A percentile compares a stretch with the other conserved stretches of the same genome.
Evolutionary conservation across 2,797 vertebrate genomes (phyloP).

Genomic region (Acrocephalus scirpaceus): DNA sequence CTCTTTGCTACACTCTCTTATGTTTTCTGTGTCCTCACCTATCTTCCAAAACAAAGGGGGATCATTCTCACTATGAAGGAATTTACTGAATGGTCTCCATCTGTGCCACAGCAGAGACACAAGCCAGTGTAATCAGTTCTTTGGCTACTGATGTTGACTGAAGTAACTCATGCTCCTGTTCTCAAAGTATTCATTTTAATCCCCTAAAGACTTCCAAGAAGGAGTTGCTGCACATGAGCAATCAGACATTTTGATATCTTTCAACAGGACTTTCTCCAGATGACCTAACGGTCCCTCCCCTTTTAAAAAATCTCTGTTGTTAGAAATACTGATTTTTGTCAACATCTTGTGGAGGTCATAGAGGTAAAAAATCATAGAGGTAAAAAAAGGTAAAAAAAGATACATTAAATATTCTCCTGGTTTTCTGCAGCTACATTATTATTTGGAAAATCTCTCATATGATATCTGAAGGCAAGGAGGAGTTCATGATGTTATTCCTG

Average conservation of each 20-base stretch:
- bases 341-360: not conserved
- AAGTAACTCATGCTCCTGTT: not conserved
- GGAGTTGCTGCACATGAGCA: not conserved
- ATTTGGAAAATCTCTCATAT: not conserved
- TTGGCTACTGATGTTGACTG: not conserved
- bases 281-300: not conserved
- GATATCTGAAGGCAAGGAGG: not conserved
- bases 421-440: not conserved
- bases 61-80: not conserved
- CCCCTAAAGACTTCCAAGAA: not conserved
- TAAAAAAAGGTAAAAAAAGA: too few species aligned
- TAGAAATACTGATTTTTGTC: not conserved
- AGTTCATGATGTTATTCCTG: not conserved
- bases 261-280: not conserved
- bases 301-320: not conserved
- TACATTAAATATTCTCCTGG: not conserved
- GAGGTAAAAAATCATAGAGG: too few species aligned
- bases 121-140: not conserved
- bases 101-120: not conserved
- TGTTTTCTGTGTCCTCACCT: not conserved
- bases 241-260: not conserved
- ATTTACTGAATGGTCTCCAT: not conserved
- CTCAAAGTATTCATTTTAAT: not conserved
- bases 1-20: not conserved
- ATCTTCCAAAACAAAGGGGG: not conserved